Evolutionary conservation across 2,113 vertebrate genomes (phyloP).

Genomic region (Zosterops hypoxanthus): DNA sequence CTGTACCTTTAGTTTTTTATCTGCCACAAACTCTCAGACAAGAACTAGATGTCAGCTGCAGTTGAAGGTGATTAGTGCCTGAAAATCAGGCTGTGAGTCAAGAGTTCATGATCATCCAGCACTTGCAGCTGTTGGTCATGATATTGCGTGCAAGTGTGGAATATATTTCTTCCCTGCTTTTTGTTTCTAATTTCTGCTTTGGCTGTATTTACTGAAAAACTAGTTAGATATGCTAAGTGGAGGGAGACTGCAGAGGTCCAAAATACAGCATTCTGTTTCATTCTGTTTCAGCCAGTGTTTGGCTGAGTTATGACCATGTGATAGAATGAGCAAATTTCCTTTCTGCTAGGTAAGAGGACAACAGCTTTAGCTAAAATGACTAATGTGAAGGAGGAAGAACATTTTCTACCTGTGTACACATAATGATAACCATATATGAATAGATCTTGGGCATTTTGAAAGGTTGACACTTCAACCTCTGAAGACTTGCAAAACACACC

Average conservation of each 20-base stretch:
- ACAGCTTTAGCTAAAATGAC: not conserved
- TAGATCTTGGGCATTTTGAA: not conserved
- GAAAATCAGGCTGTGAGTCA: not conserved
- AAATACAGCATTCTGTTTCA: not conserved
- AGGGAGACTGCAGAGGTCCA: not conserved
- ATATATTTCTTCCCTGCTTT: not conserved
- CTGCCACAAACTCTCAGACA: not conserved
- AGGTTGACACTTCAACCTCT: rapidly evolving
- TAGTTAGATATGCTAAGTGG: not conserved
- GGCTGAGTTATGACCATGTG: not conserved
- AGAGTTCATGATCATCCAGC: not conserved
- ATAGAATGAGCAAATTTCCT: not conserved
- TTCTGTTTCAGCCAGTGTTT: not conserved
- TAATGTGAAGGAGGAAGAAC: not conserved
- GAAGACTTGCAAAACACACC: not conserved
- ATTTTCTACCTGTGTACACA: not conserved
- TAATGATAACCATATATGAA: not conserved
- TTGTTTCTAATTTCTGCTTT: not conserved
- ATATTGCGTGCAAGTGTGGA: not conserved
- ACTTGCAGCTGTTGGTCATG: not conserved
- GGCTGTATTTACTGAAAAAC: not conserved
- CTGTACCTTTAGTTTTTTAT: not conserved
- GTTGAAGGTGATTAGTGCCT: not conserved
- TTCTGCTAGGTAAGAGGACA: not conserved
- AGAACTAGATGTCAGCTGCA: not conserved